phyloP scores from a whole-genome alignment of 2,797 vertebrate genomes.

The Bryconaethiops microstoma region DNA sequence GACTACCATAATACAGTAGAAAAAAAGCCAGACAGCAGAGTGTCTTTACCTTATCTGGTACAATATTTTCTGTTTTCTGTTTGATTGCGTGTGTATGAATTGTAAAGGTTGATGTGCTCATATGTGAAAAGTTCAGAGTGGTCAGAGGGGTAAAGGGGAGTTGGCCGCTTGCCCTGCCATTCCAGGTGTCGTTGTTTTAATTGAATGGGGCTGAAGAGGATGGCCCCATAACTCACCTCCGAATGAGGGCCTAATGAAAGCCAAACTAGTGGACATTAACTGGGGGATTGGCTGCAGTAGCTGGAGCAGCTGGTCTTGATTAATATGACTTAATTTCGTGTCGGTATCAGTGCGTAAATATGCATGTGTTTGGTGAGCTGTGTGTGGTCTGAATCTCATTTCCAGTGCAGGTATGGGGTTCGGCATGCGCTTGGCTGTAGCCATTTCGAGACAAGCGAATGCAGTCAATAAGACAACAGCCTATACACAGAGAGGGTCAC shows the following conservation, averaged over 20 bases:
- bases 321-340: slow-evolving; percentile 56
- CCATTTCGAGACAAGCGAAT: not conserved
- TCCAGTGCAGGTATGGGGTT: not conserved
- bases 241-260: slow-evolving; percentile 65
- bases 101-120: slow-evolving; percentile 24
- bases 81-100: slow-evolving; percentile 4
- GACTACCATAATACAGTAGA: too few relatives aligned
- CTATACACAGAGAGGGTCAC: slow-evolving; percentile 19
- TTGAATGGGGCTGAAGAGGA: slow-evolving; percentile 67
- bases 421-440: too few relatives aligned
- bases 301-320: slow-evolving; percentile 69
- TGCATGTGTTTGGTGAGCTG: slow-evolving; percentile 4
- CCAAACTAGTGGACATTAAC: slow-evolving; percentile 59
- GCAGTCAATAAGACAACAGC: not conserved
- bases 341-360: slow-evolving; percentile 5
- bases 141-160: slow-evolving; percentile 15
- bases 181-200: slow-evolving; percentile 72
- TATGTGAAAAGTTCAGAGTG: slow-evolving; percentile 32
- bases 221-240: slow-evolving; percentile 69
- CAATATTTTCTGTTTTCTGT: not conserved
- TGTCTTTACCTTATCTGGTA: not conserved
- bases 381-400: slow-evolving; percentile 12
- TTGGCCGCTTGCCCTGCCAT: slow-evolving; percentile 49
- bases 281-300: slow-evolving; percentile 64
- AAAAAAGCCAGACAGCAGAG: too few relatives aligned